phyloP scores from a whole-genome alignment of 2,797 vertebrate species.

The Acrossocheilus wenchowensis region DNA sequence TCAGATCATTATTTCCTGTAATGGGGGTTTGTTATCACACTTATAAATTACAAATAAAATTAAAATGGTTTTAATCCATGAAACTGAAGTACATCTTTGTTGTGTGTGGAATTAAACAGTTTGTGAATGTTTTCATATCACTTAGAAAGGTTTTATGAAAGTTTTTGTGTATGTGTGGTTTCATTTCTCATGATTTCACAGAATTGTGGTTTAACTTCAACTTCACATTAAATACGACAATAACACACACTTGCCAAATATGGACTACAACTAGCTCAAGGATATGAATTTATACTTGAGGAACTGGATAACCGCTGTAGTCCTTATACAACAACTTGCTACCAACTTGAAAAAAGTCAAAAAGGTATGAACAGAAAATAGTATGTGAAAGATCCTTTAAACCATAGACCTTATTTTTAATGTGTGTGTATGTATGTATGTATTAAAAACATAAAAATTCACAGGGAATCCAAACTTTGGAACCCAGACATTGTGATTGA shows the following conservation, averaged over 20 bases:
- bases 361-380: not conserved
- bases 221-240: not conserved
- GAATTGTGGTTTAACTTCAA: not conserved
- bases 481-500: not conserved
- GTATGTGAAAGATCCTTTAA: not conserved
- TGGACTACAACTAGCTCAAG: not conserved
- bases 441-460: not conserved
- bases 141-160: not conserved
- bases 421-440: not conserved
- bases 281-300: not conserved
- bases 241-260: not conserved
- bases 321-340: not conserved
- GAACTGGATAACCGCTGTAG: not conserved
- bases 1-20: constrained; percentile 8
- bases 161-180: not conserved
- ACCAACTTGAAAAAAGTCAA: not conserved
- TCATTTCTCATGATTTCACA: not conserved
- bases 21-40: not conserved
- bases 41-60: not conserved
- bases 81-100: not conserved
- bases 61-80: not conserved
- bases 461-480: not conserved
- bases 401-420: too few relatives aligned
- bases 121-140: not conserved
- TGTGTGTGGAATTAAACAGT: not conserved